Percentiles rank a stretch among this genome's conserved stretches.
Conservation (phyloP, 2,888 invertebrate genomes). For the Caenorhabditis panamensis region DNA sequence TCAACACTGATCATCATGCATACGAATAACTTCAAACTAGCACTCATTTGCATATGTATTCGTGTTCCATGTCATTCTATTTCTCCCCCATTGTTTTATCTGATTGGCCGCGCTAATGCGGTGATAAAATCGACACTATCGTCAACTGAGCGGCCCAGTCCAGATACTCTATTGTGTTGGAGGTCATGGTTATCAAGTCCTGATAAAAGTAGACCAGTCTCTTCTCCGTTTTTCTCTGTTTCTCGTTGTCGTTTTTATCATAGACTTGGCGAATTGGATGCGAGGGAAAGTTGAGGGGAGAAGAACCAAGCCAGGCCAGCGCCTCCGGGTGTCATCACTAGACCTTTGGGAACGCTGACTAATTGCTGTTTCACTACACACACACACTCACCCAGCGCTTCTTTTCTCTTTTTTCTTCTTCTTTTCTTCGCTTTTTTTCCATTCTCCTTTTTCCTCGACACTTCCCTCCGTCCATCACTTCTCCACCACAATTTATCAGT, state of each 20-base stretch:
- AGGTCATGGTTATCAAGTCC: constrained; percentile 58
- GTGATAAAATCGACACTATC: constrained; percentile 56
- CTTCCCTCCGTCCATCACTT: constrained; percentile 14
- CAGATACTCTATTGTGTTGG: constrained; percentile 27
- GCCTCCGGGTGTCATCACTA: constrained; percentile 58
- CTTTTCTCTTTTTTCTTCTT: constrained; percentile 31
- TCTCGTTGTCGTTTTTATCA: constrained; percentile 1
- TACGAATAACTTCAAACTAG: background rate
- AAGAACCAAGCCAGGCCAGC: constrained; percentile 6
- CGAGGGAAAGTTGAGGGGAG: constrained; percentile 17
- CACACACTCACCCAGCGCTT: constrained; percentile 29
- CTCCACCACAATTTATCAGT: constrained; percentile 36
- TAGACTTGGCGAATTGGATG: background rate
- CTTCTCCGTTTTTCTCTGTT: constrained; percentile 5
- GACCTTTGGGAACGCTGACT: constrained; percentile 64
- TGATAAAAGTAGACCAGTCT: constrained; percentile 54
- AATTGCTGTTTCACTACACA: constrained; percentile 61
- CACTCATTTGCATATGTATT: background rate
- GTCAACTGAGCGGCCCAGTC: background rate
- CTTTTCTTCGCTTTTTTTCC: background rate
- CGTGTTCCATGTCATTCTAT: background rate
- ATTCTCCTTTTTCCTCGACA: constrained; percentile 11
- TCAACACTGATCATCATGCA: background rate
- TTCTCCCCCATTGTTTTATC: constrained; percentile 20
- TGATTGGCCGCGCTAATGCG: constrained; percentile 41